These are phyloP conservation scores for Puma concolor DNA, from an alignment of 2,113 vertebrate genomes.

Conservation along the genomic window DNA sequence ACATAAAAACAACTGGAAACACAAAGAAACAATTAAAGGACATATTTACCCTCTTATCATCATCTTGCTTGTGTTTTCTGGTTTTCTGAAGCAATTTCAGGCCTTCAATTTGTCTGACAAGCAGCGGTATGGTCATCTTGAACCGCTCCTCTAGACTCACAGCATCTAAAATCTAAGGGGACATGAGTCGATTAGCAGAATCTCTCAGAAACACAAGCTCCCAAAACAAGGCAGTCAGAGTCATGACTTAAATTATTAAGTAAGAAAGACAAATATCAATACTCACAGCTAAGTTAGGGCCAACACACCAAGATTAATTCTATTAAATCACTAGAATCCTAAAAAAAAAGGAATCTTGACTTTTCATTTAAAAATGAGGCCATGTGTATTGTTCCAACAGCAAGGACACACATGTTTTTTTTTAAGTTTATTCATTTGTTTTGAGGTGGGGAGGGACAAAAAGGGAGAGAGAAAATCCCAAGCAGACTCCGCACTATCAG, in stretches of 20 bases:
- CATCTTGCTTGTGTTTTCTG: constrained; percentile 91
- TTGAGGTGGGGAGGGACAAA: too few species aligned
- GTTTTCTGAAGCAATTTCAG: constrained; percentile 96
- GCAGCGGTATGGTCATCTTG: constrained; percentile 94
- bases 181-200: background rate
- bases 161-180: constrained; percentile 93
- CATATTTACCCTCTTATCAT: constrained; percentile 91
- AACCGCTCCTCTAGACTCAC: constrained; percentile 95
- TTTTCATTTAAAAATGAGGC: constrained; percentile 31
- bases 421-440: too few species aligned
- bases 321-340: background rate
- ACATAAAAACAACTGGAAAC: background rate
- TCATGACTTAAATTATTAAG: background rate
- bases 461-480: too few species aligned
- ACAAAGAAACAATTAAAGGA: background rate
- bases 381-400: background rate
- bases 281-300: background rate
- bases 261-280: background rate
- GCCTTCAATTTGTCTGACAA: constrained; percentile 96
- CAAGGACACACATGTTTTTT: background rate
- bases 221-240: background rate
- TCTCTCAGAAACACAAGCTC: background rate
- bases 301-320: background rate
- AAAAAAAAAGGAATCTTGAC: background rate
- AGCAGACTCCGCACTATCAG: too few species aligned